Conservation (phyloP, 2,113 vertebrate species). For the Collichthys lucidus region DNA sequence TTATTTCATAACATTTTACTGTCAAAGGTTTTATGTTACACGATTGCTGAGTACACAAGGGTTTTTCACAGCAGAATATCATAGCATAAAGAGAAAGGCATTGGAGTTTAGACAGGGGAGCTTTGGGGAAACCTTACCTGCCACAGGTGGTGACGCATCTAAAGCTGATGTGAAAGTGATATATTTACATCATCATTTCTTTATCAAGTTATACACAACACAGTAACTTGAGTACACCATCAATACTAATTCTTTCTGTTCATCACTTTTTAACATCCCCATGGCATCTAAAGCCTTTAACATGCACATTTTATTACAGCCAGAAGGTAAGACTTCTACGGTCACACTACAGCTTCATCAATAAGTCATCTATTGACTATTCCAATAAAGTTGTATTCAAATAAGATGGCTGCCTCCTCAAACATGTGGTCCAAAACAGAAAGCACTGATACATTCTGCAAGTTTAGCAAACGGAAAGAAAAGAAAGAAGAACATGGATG, state of each 20-base stretch:
- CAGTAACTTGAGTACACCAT: too few relatives aligned
- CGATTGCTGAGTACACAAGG: slow-evolving; percentile 12
- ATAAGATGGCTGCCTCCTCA: not conserved
- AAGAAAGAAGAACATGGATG: not conserved
- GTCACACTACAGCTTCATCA: not conserved
- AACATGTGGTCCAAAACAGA: not conserved
- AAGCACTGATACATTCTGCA: not conserved
- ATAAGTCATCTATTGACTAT: not conserved
- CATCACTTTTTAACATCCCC: too few relatives aligned
- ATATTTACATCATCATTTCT: not conserved
- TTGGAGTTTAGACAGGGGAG: not conserved
- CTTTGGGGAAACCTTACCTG: not conserved
- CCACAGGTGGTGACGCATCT: not conserved
- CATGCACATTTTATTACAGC: not conserved
- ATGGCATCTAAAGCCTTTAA: too few relatives aligned
- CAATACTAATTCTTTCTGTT: too few relatives aligned
- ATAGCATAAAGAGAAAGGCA: not conserved
- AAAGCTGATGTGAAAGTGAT: not conserved
- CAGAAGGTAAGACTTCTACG: too few relatives aligned
- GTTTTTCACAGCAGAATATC: not conserved
- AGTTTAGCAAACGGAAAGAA: not conserved
- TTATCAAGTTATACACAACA: too few relatives aligned
- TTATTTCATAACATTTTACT: slow-evolving; percentile 31
- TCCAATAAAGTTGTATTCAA: not conserved
- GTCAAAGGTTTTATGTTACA: slow-evolving; percentile 17